A percentile compares a stretch with the other conserved stretches of the same genome.
Conservation (phyloP, 2,113 vertebrate species). For the Podarcis cretensis region DNA sequence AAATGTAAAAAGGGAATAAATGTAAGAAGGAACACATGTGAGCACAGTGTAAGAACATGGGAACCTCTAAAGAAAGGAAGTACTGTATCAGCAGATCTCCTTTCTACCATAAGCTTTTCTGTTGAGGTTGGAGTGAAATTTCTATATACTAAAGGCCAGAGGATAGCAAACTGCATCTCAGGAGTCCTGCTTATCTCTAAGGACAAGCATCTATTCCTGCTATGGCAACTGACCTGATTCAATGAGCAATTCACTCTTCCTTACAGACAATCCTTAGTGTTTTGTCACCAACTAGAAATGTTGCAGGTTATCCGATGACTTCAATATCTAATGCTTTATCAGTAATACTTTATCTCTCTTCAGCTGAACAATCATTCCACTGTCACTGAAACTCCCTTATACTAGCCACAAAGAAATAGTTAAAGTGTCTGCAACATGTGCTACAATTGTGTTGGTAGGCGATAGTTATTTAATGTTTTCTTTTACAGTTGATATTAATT, state of each 20-base stretch:
- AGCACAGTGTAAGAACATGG: background rate
- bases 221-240: background rate
- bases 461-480: background rate
- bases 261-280: background rate
- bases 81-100: background rate
- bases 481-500: constrained; percentile 9
- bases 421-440: constrained; percentile 5
- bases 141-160: background rate
- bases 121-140: background rate
- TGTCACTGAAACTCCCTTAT: rapidly evolving
- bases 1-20: background rate
- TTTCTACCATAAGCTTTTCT: background rate
- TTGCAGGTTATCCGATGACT: background rate
- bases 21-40: background rate
- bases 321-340: background rate
- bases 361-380: background rate
- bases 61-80: background rate
- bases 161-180: background rate
- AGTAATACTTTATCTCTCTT: background rate
- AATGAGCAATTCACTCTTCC: background rate
- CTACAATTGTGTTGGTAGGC: background rate
- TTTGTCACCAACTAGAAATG: background rate
- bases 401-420: constrained; percentile 18
- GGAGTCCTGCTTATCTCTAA: background rate
- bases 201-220: background rate